A percentile compares a stretch with the other conserved stretches of the same genome.
These are phyloP conservation scores for Steinernema scapterisci DNA, from an alignment of 2,888 invertebrate species.

Conservation along the genomic window DNA sequence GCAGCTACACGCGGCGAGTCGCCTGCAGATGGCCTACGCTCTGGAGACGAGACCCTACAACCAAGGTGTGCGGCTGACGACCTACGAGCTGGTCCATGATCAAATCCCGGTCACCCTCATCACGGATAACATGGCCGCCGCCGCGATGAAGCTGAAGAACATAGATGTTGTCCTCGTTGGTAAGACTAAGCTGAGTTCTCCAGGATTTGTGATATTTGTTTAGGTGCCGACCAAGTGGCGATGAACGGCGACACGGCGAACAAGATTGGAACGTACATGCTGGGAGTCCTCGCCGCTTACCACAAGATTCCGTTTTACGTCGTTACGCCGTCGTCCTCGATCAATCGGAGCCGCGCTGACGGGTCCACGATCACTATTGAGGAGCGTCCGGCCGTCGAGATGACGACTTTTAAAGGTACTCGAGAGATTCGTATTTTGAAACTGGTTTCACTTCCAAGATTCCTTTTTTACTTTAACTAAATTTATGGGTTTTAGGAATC, in stretches of 20 bases:
- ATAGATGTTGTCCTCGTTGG: conserved; percentile 94
- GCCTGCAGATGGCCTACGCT: conserved; percentile 84
- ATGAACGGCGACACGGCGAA: conserved; percentile 98
- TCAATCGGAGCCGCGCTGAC: conserved; percentile 79
- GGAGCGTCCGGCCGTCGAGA: conserved; percentile 85
- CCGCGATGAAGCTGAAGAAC: conserved; percentile 81
- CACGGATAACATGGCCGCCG: conserved; percentile 92
- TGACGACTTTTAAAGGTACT: conserved; percentile 83
- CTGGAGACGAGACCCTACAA: conserved; percentile 98
- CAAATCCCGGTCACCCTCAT: conserved; percentile 81
- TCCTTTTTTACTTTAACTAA: background rate
- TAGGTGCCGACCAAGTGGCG: conserved; percentile 85
- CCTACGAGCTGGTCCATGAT: conserved; percentile 85
- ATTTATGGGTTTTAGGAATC: conserved; percentile 44
- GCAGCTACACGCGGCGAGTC: conserved; percentile 74
- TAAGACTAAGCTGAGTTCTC: too few relatives aligned
- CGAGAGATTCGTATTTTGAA: too few relatives aligned
- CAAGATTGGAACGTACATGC: conserved; percentile 81
- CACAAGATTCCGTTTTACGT: conserved; percentile 92
- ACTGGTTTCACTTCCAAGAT: background rate
- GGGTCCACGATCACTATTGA: conserved; percentile 91
- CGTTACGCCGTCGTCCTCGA: conserved; percentile 87
- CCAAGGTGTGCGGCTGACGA: conserved; percentile 91
- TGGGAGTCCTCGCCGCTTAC: conserved; percentile 87
- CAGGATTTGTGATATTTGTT: too few relatives aligned